These are phyloP conservation scores for Cenopis cana DNA, from an alignment of 2,888 invertebrate genomes.

Conservation along the genomic window DNA sequence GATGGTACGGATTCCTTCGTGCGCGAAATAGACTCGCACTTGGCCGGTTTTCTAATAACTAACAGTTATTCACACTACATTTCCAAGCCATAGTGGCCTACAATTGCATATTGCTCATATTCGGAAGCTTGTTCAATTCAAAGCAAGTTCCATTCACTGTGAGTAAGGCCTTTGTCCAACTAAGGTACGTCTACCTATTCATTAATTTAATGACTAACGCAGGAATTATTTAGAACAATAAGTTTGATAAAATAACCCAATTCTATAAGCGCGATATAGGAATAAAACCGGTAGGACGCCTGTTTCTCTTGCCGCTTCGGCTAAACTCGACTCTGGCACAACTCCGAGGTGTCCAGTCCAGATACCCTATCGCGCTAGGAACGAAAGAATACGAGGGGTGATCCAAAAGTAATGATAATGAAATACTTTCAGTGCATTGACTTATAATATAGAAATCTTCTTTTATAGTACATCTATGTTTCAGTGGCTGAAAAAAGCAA, in stretches of 20 bases:
- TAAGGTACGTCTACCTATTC: background rate
- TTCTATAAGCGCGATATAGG: background rate
- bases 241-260: conserved; percentile 8
- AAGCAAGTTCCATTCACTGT: conserved; percentile 16
- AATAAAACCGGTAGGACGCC: background rate
- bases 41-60: background rate
- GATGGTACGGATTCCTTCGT: too few relatives aligned
- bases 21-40: too few relatives aligned
- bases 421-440: too few relatives aligned
- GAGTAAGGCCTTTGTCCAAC: conserved; percentile 16
- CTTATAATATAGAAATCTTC: too few relatives aligned
- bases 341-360: too few relatives aligned
- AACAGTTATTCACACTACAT: background rate
- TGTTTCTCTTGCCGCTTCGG: too few relatives aligned
- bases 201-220: conserved; percentile 1
- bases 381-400: too few relatives aligned
- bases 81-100: background rate
- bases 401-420: too few relatives aligned
- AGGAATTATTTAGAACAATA: conserved; percentile 7
- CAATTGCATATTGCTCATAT: conserved; percentile 4
- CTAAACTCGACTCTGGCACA: too few relatives aligned
- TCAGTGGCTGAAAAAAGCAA: too few relatives aligned
- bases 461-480: too few relatives aligned
- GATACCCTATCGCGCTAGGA: too few relatives aligned
- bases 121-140: conserved; percentile 28